Evolutionary conservation across 2,113 vertebrate genomes (phyloP).

Genomic region (Desmodus rotundus): DNA sequence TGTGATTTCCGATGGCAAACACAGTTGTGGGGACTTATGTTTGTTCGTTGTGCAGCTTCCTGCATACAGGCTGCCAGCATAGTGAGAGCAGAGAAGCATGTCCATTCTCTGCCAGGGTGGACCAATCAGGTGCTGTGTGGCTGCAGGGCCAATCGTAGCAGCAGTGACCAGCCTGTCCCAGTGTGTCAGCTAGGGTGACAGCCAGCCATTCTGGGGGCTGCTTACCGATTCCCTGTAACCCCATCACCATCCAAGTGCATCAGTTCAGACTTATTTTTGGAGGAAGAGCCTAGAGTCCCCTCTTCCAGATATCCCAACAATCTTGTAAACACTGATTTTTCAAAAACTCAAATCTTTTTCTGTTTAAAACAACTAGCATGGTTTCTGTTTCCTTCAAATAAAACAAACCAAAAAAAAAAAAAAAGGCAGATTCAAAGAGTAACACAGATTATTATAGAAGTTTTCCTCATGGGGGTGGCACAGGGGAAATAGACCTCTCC

Average conservation of each 20-base stretch:
- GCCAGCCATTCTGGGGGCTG: not conserved
- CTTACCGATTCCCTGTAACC: not conserved
- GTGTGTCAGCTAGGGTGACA: not conserved
- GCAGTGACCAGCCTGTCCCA: not conserved
- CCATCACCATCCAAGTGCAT: not conserved
- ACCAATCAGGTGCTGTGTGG: not conserved
- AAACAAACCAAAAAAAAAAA: no score
- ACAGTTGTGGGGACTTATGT: rapidly evolving
- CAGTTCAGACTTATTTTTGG: not conserved
- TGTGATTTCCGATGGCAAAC: not conserved
- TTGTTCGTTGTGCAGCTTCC: not conserved
- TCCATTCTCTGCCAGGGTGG: no score
- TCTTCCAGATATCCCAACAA: not conserved
- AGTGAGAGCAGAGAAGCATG: not conserved
- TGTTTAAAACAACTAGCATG: not conserved
- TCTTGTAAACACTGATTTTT: not conserved
- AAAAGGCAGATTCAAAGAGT: not conserved
- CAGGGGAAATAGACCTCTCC: not conserved
- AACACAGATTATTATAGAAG: not conserved
- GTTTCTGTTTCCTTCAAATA: not conserved
- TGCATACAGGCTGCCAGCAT: not conserved
- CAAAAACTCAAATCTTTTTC: not conserved
- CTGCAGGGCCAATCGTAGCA: not conserved
- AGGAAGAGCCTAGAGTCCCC: not conserved
- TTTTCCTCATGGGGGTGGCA: not conserved